Conservation (phyloP, 2,113 vertebrate species). For the Chrysemys picta region DNA sequence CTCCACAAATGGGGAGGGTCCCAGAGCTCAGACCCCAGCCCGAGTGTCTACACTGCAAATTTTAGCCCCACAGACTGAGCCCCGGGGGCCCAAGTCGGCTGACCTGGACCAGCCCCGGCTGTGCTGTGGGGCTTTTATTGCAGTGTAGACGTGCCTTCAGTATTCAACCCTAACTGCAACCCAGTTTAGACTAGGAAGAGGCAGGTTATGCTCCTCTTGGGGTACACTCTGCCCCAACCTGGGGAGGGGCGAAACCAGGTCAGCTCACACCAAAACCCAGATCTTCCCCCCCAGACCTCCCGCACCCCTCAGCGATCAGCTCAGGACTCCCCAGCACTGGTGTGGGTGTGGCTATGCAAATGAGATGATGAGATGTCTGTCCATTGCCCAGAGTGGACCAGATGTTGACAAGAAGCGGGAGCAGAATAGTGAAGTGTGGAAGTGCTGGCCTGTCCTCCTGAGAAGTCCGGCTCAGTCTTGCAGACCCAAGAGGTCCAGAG, state of each 20-base stretch:
- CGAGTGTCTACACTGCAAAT: not conserved
- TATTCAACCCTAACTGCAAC: not conserved
- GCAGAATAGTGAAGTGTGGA: not conserved
- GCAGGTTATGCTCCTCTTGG: not conserved
- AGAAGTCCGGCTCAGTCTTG: not conserved
- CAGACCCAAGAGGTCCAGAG: not conserved
- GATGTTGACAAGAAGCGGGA: not conserved
- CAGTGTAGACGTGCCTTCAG: not conserved
- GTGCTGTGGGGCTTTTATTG: not conserved
- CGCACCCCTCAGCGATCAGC: not conserved
- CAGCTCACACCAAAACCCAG: not conserved
- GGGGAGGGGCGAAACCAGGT: not conserved
- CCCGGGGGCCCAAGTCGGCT: not conserved
- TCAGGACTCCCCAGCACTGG: not conserved
- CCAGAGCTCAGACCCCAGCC: not conserved
- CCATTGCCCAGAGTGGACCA: not conserved
- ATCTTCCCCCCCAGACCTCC: not conserved
- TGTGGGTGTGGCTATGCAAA: not conserved
- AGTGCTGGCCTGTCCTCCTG: not conserved
- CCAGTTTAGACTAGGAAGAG: not conserved
- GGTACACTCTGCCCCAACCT: not conserved
- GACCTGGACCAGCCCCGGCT: not conserved
- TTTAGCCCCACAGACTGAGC: not conserved
- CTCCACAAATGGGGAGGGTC: not conserved
- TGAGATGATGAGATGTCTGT: not conserved